Conservation (phyloP, 2,888 invertebrate genomes). For the Priocnemis perturbator region DNA sequence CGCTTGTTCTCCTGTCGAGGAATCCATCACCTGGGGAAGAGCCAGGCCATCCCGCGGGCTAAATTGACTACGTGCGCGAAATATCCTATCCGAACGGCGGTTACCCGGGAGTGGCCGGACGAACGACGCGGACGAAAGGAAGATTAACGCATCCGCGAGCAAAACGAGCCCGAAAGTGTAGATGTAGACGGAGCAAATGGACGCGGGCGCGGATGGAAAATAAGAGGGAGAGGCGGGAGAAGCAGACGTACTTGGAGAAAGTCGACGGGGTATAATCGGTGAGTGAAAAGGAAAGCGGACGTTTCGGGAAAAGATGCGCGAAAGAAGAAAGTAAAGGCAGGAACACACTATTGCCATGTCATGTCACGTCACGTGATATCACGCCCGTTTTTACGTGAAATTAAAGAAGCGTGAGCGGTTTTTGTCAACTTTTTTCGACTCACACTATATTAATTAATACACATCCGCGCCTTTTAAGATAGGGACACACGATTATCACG, state of each 20-base stretch:
- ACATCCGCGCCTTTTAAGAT: too few relatives aligned
- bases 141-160: constrained; percentile 50
- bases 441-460: too few relatives aligned
- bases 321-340: too few relatives aligned
- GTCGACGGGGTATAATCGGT: too few relatives aligned
- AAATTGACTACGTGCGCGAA: constrained; percentile 71
- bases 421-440: too few relatives aligned
- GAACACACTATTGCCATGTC: too few relatives aligned
- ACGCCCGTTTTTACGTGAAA: too few relatives aligned
- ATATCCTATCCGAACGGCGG: constrained; percentile 51
- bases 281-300: neutral
- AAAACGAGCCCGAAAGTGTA: neutral
- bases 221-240: too few relatives aligned
- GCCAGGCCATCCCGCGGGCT: constrained; percentile 53
- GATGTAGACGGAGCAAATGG: neutral
- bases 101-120: constrained; percentile 32
- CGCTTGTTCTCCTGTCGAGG: constrained; percentile 41
- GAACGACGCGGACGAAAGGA: constrained; percentile 36
- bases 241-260: too few relatives aligned
- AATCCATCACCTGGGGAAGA: constrained; percentile 55
- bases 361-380: too few relatives aligned
- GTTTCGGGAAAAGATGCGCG: neutral
- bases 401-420: too few relatives aligned
- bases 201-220: neutral
- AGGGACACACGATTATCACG: too few relatives aligned